Conservation (phyloP, 1,140 invertebrate species). For the Drosophila rufa region DNA sequence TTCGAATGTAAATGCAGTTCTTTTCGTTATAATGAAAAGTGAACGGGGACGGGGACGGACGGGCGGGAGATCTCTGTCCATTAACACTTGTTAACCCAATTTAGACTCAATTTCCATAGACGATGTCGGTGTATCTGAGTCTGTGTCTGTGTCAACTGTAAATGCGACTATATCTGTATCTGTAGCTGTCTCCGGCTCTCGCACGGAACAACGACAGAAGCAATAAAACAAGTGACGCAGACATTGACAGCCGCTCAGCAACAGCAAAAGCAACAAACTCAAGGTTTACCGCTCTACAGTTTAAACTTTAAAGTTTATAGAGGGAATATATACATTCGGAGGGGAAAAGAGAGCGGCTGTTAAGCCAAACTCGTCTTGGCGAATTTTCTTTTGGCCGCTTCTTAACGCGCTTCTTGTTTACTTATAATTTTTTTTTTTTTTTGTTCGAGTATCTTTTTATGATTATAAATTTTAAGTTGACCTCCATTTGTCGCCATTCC, state of each 20-base stretch:
- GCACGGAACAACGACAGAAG: no score
- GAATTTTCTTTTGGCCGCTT: constrained; percentile 64
- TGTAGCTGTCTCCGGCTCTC: not conserved
- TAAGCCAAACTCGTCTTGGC: constrained; percentile 24
- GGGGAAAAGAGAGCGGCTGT: constrained; percentile 4
- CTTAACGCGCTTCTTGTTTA: constrained; percentile 43
- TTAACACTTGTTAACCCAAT: constrained; percentile 84
- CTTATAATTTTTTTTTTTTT: constrained; percentile 8
- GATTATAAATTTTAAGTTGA: constrained; percentile 47
- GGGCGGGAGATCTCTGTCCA: constrained; percentile 63
- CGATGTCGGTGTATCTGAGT: constrained; percentile 31
- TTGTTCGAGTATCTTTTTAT: constrained; percentile 20
- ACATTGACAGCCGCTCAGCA: constrained; percentile 55
- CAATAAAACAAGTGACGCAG: constrained; percentile 60
- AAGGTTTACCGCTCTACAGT: constrained; percentile 60
- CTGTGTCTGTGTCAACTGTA: constrained; percentile 10
- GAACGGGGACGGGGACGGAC: no score
- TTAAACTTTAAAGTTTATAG: constrained; percentile 8
- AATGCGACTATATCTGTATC: constrained; percentile 3
- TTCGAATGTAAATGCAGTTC: constrained; percentile 53
- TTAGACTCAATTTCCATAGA: constrained; percentile 82
- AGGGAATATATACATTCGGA: constrained; percentile 15
- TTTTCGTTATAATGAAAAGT: constrained; percentile 35
- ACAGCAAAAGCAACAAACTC: constrained; percentile 51
- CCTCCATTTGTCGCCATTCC: constrained; percentile 63